A percentile compares a stretch with the other conserved stretches of the same genome.
Conservation (phyloP, 2,888 invertebrate species). For the Apotomis capreana region DNA sequence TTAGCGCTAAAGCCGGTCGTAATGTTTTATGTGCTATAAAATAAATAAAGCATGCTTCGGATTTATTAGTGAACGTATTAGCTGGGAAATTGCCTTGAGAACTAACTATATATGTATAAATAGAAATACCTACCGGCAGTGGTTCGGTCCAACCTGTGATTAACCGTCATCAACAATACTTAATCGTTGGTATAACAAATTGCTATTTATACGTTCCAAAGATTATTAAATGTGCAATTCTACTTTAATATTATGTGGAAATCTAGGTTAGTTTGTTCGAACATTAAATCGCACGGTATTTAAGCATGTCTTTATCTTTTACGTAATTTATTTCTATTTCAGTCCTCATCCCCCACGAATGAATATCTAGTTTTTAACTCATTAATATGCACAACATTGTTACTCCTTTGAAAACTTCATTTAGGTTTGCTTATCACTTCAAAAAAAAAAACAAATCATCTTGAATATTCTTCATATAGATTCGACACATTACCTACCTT, state of each 20-base stretch:
- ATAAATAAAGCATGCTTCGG: conserved; percentile 37
- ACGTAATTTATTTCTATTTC: too few species aligned
- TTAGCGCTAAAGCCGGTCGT: conserved; percentile 2
- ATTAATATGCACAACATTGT: too few species aligned
- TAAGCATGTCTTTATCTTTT: neutral
- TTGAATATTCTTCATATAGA: too few species aligned
- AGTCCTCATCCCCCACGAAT: too few species aligned
- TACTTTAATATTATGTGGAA: conserved; percentile 15
- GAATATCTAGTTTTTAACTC: too few species aligned
- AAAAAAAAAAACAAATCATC: too few species aligned
- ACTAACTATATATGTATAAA: conserved; percentile 30
- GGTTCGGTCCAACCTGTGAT: conserved; percentile 54
- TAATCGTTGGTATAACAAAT: conserved; percentile 49
- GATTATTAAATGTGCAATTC: conserved; percentile 18
- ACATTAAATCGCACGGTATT: neutral
- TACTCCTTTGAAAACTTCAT: too few species aligned
- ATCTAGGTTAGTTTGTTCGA: conserved; percentile 7
- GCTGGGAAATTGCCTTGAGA: conserved; percentile 46
- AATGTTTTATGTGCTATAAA: conserved; percentile 24
- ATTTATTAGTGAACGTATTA: conserved; percentile 43
- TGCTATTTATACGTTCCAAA: conserved; percentile 49
- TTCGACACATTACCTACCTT: too few species aligned
- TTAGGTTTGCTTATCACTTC: too few species aligned
- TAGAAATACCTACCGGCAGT: conserved; percentile 40
- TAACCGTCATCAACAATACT: conserved; percentile 57